Evolutionary conservation across 2,113 vertebrate species (phyloP), one percentile per base, ranked within the genome.

Genomic region (Trachemys scripta): DNA sequence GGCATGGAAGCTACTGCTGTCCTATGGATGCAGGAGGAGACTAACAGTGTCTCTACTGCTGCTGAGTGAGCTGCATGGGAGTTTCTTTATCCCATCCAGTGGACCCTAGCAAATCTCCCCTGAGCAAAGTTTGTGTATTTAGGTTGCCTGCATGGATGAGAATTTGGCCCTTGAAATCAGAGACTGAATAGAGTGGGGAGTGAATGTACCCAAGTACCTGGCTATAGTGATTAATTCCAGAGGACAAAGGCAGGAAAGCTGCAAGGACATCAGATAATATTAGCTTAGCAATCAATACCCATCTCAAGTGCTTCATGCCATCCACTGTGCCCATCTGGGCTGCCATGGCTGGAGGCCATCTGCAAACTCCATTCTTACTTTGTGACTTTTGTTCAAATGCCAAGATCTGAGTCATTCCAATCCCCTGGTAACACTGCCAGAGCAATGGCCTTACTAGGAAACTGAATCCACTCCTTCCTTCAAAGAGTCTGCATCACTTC

Each of bases 231-330:
- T 76, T 62, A 80, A 95, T 84, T 47, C 35, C 47, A 85, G 38
- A 50, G n/a, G 27, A 8, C 50, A 51, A 96, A 92, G 72, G 87
- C 91, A 95, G 65, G 86, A 53, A 5, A 69, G 10, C 72, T 92
- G 92, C 75, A 89, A 90, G 80, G 65, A 54, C 47, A 65, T 1
- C 5, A 80, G 25, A 51, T n/a, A 82, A 42, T 12, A 9, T 50
- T 54, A 90, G 25, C 17, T 65, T 5, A 2, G 78, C 72, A 83
- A 85, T 75, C 1, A 0, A 88, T 83, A 81, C 5, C 27, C 57
- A 0, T 22, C 79, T 29, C 2, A 35, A 38, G 20, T 0, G 65
- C 25, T 84, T 45, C 12, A 3, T 29, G 53, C 65, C 47, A 57
- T 38, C 57, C 84, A 3, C 25, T 20, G 78, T 42, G 69, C 38